Evolutionary conservation across 1,140 invertebrate genomes (phyloP), one percentile per base, ranked within the genome.

Genomic region (Cotesia glomerata): DNA sequence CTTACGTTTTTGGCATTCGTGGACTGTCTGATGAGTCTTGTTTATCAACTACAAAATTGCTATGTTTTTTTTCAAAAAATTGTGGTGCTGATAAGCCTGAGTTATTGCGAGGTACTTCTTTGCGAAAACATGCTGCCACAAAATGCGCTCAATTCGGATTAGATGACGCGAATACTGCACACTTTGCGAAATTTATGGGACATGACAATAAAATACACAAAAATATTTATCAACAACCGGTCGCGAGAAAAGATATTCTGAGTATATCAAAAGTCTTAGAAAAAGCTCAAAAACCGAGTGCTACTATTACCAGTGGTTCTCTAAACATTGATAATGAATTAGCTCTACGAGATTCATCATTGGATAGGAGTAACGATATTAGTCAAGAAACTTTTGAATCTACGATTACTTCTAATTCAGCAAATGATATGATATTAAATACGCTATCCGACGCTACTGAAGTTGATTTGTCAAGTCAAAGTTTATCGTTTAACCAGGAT

Each of bases 91-190:
- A 59, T 14, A 56, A 64, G 7, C 56, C 75, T 7, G 5, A 67
- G 5, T n/a, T n/a, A 0, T 36, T 76, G 4, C 32, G 71, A 32
- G 69, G 45, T 13, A 73, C 71, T 9, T 2, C 56, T 11, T 36
- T 73, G 1, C 9, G 71, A 39, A 75, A 75, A 66, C 67, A 75
- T 61, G 13, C 70, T 11, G 74, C 68, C 0, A 73, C 74, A 9
- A 34, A 56, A 26, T 73, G 71, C 51, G 11, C 70, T 1, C 16
- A 51, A 58, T n/a, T 75, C 0, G 58, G 69, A 14, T 11, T 71
- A 14, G 14, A 39, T 3, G 52, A 74, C 18, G 26, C n/a, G 5
- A 26, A 71, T 11, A n/a, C 69, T 4, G 14, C 2, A 0, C 16
- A 54, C 32, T 49, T 71, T 5, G 73, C 69, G 0, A 14, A 56